phyloP scores from a whole-genome alignment of 2,113 vertebrate species.

The Gnathonemus echidnorhynchus region DNA sequence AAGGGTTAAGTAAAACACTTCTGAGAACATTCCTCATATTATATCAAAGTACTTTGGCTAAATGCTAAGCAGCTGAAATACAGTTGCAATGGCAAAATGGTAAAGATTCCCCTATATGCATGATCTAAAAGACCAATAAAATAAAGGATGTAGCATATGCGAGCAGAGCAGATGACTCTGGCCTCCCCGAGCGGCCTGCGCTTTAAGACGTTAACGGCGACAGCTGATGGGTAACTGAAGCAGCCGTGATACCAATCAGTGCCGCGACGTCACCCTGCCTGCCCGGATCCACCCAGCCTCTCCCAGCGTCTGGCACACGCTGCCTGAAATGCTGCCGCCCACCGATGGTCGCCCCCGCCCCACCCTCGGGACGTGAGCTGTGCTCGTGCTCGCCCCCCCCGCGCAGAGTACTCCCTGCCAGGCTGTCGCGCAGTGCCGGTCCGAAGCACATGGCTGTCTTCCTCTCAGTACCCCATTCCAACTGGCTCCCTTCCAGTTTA shows the following conservation, averaged over 20 bases:
- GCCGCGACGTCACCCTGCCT: conserved; percentile 44
- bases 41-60: background rate
- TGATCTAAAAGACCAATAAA: background rate
- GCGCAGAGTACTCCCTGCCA: background rate
- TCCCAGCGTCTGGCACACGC: conserved; percentile 21
- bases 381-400: conserved; percentile 16
- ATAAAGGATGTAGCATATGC: background rate
- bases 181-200: background rate
- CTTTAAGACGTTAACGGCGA: conserved; percentile 28
- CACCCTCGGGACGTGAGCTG: conserved; percentile 11
- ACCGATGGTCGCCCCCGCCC: background rate
- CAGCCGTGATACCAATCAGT: conserved; percentile 58
- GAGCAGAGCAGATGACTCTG: background rate
- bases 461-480: conserved; percentile 22
- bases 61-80: background rate
- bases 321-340: background rate
- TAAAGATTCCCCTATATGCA: background rate
- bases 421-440: conserved; percentile 13
- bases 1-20: background rate
- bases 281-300: conserved; percentile 32
- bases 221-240: conserved; percentile 57
- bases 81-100: background rate
- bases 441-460: conserved; percentile 24
- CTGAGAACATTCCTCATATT: background rate
- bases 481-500: conserved; percentile 58